These are phyloP conservation scores for Acrocephalus kingi DNA, from an alignment of 2,113 vertebrate genomes.

Conservation along the genomic window DNA sequence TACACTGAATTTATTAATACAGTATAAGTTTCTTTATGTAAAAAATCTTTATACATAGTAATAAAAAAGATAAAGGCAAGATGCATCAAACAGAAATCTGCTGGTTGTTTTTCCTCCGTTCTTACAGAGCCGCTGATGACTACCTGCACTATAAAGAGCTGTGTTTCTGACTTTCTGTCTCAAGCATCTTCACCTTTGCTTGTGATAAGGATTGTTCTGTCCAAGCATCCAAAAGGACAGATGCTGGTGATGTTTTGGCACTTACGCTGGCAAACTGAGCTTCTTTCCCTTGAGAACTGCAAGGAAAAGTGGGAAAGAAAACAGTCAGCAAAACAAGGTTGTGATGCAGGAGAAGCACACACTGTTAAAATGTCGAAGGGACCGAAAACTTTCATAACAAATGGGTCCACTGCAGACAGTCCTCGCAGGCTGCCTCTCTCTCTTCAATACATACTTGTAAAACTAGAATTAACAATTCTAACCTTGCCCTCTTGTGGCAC, in stretches of 20 bases:
- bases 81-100: constrained; percentile 96
- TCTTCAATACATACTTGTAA: neutral
- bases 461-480: neutral
- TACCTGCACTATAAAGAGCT: constrained; percentile 75
- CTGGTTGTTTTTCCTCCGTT: constrained; percentile 78
- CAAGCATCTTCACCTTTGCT: constrained; percentile 87
- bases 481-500: neutral
- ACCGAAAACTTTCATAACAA: neutral
- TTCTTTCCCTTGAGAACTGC: constrained; percentile 99
- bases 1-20: constrained; percentile 84
- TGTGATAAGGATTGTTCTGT: constrained; percentile 81
- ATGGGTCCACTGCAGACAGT: neutral
- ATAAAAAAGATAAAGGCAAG: constrained; percentile 96
- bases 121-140: constrained; percentile 76
- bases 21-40: constrained; percentile 88
- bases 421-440: neutral
- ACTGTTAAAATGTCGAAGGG: neutral
- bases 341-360: neutral
- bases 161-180: constrained; percentile 84
- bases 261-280: constrained; percentile 98
- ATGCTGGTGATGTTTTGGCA: constrained; percentile 83
- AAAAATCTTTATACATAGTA: constrained; percentile 97
- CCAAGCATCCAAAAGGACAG: constrained; percentile 81
- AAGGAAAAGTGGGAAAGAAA: neutral
- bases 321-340: neutral